Percentiles rank a stretch among this genome's conserved stretches.
Conservation (phyloP, 2,113 vertebrate species). For the Pollachius pollachius region DNA sequence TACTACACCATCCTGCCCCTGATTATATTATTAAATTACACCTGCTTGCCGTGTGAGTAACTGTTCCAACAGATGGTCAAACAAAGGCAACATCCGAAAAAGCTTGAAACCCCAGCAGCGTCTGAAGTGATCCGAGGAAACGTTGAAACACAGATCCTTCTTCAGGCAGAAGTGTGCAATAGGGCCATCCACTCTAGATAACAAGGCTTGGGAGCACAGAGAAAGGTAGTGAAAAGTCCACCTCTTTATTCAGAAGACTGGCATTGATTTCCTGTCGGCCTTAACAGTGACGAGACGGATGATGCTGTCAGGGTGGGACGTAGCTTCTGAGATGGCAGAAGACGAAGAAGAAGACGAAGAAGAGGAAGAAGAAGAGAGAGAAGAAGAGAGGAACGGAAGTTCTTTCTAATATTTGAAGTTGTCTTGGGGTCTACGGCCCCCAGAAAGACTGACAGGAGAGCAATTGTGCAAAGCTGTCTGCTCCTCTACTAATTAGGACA, state of each 20-base stretch:
- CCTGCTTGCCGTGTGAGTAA: too few species aligned
- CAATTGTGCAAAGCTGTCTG: conserved; percentile 44
- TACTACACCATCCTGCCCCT: too few species aligned
- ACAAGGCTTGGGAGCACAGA: conserved; percentile 17
- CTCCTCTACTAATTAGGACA: conserved; percentile 67
- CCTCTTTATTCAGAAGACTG: conserved; percentile 72
- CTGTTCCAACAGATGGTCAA: too few species aligned
- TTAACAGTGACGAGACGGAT: conserved; percentile 64
- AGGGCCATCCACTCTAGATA: too few species aligned
- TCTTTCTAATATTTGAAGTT: conserved; percentile 41
- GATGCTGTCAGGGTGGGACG: conserved; percentile 34
- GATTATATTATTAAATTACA: too few species aligned
- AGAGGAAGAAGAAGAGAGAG: conserved; percentile 15
- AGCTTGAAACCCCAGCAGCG: too few species aligned
- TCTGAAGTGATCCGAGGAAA: too few species aligned
- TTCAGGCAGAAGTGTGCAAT: too few species aligned
- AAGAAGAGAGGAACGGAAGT: conserved; percentile 33
- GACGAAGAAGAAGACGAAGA: background rate
- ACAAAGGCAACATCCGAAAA: too few species aligned
- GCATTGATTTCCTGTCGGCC: conserved; percentile 74
- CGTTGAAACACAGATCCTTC: too few species aligned
- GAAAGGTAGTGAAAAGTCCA: conserved; percentile 45
- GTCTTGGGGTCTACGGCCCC: conserved; percentile 29
- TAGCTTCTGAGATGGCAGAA: conserved; percentile 40
- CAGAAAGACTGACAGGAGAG: conserved; percentile 35